These are phyloP conservation scores for Tenthredo amoena DNA, from an alignment of 2,888 invertebrate genomes.

Conservation along the genomic window DNA sequence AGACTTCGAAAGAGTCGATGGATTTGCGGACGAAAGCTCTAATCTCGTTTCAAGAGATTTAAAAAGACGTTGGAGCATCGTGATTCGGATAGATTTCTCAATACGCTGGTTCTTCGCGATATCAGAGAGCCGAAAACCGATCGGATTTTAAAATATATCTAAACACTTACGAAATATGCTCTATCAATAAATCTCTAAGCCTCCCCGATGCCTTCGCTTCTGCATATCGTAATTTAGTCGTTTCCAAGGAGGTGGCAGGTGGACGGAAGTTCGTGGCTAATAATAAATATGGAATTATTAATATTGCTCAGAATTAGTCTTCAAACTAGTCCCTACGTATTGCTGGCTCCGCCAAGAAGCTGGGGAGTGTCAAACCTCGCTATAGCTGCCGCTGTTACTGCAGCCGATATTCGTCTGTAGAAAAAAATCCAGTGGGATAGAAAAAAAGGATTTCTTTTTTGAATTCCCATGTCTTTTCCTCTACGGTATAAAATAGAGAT, in stretches of 20 bases:
- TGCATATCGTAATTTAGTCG: slow-evolving; percentile 28
- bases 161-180: too few relatives aligned
- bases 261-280: slow-evolving; percentile 48
- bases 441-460: background rate
- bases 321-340: slow-evolving; percentile 5
- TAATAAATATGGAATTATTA: slow-evolving; percentile 50
- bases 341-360: background rate
- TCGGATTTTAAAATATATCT: too few relatives aligned
- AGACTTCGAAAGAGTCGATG: too few relatives aligned
- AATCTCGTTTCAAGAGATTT: too few relatives aligned
- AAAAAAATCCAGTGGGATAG: background rate
- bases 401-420: background rate
- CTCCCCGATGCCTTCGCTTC: background rate
- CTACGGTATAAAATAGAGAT: background rate
- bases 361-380: background rate
- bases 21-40: too few relatives aligned
- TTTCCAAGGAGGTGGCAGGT: slow-evolving; percentile 37
- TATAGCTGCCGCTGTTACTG: background rate
- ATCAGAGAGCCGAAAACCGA: too few relatives aligned
- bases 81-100: too few relatives aligned
- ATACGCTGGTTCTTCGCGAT: too few relatives aligned
- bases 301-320: slow-evolving; percentile 40
- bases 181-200: background rate
- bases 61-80: too few relatives aligned
- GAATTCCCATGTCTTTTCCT: too few relatives aligned